phyloP scores from a whole-genome alignment of 1,140 invertebrate species.

The Diorhabda sublineata region DNA sequence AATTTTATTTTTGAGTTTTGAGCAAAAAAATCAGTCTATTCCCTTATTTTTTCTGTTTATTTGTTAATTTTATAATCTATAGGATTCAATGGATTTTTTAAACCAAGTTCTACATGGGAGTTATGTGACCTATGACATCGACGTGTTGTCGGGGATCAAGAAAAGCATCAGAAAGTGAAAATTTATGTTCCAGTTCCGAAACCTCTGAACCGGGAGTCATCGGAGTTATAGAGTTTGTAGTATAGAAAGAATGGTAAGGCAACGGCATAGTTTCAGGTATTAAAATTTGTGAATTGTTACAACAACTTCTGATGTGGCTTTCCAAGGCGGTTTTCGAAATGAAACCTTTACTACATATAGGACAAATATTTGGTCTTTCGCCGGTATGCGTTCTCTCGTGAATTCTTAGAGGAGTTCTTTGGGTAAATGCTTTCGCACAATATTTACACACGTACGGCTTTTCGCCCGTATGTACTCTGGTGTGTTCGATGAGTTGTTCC shows the following conservation, averaged over 20 bases:
- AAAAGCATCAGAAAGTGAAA: slow-evolving; percentile 17
- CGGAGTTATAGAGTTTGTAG: slow-evolving; percentile 4
- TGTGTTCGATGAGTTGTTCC: slow-evolving; percentile 59
- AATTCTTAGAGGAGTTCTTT: slow-evolving; percentile 63
- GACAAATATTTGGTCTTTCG: slow-evolving; percentile 70
- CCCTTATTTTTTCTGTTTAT: too few species aligned
- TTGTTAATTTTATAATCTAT: too few species aligned
- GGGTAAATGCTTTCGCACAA: slow-evolving; percentile 75
- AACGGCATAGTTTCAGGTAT: slow-evolving; percentile 6
- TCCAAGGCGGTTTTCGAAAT: slow-evolving; percentile 59
- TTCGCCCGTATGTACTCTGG: slow-evolving; percentile 62
- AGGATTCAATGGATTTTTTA: neutral
- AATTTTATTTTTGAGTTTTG: too few species aligned
- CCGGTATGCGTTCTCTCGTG: slow-evolving; percentile 61
- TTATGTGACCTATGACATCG: slow-evolving; percentile 11
- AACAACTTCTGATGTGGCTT: slow-evolving; percentile 56
- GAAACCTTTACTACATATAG: slow-evolving; percentile 63
- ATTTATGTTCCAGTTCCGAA: slow-evolving; percentile 17
- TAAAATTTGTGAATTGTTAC: slow-evolving; percentile 39
- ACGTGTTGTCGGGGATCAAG: slow-evolving; percentile 12
- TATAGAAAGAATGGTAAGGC: slow-evolving; percentile 5
- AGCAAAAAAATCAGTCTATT: too few species aligned
- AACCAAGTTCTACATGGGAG: slow-evolving; percentile 3
- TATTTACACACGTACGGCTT: slow-evolving; percentile 62
- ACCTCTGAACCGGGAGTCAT: slow-evolving; percentile 12